Base-by-base conservation (phyloP, 1,140 invertebrate genomes). In the Achroia grisella region DNA sequence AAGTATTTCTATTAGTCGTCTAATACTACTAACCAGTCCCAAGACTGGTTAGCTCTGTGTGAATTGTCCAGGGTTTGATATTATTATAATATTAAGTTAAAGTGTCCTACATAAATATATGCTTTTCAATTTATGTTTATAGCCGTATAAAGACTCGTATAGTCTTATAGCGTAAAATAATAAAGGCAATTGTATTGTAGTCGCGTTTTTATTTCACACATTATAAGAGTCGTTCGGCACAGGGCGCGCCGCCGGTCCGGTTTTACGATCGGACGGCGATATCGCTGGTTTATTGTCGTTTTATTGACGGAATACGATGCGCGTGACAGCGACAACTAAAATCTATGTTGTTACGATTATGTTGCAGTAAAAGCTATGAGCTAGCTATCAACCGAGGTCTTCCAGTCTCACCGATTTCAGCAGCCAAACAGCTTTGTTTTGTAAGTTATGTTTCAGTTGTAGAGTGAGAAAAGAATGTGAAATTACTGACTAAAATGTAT, bases 201-300 rank as follows among this genome's bases (percentile, higher is more conserved):
- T 52, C 31, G 39, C 39, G 49, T 64, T 68, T 47, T 47, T 69
- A 62, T 65, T 57, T 57, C 48, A 40, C 61, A 63, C 59, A 52
- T 64, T 61, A 68, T 63, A 68, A 55, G 43, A 37, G 49, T 43
- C 39, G 44, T 48, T 56, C 32, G 32, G 29, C 8, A 42, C 48
- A 46, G 49, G 55, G 50, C 43, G 50, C 50, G 50, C 17, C 17
- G 17, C 17, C 17, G 17, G 17, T 33, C 44, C 10, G 28, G 40
- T 49, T 36, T 50, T 50, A 51, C 42, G 41, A 46, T 39, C 40
- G 42, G 39, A 10, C 37, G 17, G 32, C 46, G 44, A 47, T 40
- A 48, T 39, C 36, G 28, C 34, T 6, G 17, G 12, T 44, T 41
- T 51, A 44, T 14, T 33, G 36, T 28, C n/a, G 31, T 44, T 44